Evolutionary conservation across 2,113 vertebrate species (phyloP), one percentile per base, ranked within the genome.

Genomic region (Enhydra lutris): DNA sequence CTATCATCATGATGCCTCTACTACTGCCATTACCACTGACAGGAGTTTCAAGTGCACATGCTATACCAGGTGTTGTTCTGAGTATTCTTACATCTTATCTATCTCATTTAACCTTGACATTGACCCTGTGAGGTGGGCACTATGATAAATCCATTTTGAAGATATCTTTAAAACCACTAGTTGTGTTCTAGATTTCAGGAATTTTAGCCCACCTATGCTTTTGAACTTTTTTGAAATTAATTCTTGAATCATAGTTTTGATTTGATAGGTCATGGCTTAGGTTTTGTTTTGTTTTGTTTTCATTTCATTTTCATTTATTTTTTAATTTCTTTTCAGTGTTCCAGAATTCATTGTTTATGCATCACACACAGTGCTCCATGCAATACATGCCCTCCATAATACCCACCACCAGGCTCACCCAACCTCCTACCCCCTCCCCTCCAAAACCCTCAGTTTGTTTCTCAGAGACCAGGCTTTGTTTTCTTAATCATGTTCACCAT

Each of bases 41-140:
- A 63, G 29, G 24, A 76, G 81, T 47, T 10, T 29, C 12, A 17
- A 17, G 61, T 29, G 14, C 23, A n/a, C 9, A 11, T 8, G 20
- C 36, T 26, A 7, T n/a, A 20, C 42, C 80, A 7, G 23, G 21
- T 9, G 5, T 12, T 34, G 6, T n/a, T 34, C 18, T 12, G 50
- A 20, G 20, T 14, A 9, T 12, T 39, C 45, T 78, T 7, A 31
- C 26, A 57, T 0, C 0, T n/a, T 78, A 15, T 42, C 61, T 5
- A 18, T 9, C 67, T 23, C 61, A 1, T 79, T 76, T 73, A n/a
- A 31, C 14, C 1, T 23, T n/a, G 47, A 59, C 24, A 8, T 10
- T 76, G 50, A 15, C 26, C 18, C 36, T 34, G 0, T 17, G 39
- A 57, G 14, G 15, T 42, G 24, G 76, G 29, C 18, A 21, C 34